phyloP scores from a whole-genome alignment of 2,888 invertebrate species.

The Parasteatoda lunata region DNA sequence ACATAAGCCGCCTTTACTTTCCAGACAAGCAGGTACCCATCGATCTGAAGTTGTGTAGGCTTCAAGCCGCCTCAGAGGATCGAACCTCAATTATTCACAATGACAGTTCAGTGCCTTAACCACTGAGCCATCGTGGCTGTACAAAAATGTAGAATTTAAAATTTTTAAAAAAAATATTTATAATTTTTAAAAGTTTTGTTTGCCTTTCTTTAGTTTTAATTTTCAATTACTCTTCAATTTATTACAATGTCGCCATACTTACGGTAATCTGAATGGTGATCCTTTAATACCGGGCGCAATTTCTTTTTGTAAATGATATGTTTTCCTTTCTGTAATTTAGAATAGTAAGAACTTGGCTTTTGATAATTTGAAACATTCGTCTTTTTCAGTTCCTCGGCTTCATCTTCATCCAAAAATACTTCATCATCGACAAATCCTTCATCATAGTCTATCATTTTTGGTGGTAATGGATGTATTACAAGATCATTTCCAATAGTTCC shows the following conservation, averaged over 20 bases:
- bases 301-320: constrained; percentile 86
- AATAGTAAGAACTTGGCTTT: constrained; percentile 21
- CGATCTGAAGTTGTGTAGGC: no score
- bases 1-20: no score
- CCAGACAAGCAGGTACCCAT: no score
- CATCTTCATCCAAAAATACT: constrained; percentile 82
- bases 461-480: constrained; percentile 89
- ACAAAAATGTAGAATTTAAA: no score
- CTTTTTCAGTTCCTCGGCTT: constrained; percentile 72
- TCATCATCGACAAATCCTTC: constrained; percentile 79
- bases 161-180: no score
- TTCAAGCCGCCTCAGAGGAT: no score
- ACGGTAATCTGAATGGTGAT: constrained; percentile 63
- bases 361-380: constrained; percentile 34
- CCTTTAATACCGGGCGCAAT: constrained; percentile 43
- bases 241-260: constrained; percentile 12
- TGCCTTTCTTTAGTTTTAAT: no score
- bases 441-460: constrained; percentile 36
- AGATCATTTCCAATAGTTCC: constrained; percentile 92
- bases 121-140: no score
- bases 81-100: no score
- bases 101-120: no score
- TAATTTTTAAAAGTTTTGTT: no score
- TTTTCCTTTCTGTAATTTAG: constrained; percentile 53
- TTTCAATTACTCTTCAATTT: no score